Evolutionary conservation across 2,797 vertebrate species (phyloP).

Genomic region (Sebastes cheni): DNA sequence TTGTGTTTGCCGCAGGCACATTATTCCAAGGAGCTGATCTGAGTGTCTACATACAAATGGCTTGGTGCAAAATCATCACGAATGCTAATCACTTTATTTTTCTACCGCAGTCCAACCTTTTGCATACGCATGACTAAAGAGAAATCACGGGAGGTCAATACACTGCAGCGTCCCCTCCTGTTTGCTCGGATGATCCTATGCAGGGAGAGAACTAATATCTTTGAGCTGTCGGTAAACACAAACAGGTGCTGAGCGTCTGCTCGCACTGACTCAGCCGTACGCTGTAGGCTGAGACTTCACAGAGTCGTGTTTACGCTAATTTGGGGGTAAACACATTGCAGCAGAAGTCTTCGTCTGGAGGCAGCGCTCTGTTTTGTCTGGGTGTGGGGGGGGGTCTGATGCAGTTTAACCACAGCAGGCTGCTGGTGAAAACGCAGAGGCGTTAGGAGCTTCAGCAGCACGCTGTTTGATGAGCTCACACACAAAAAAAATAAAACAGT

Average conservation of each 20-base stretch:
- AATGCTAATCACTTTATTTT: slow-evolving; percentile 23
- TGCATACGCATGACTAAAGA: not conserved
- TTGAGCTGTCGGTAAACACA: slow-evolving; percentile 47
- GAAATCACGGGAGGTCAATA: slow-evolving; percentile 17
- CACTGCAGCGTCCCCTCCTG: not conserved
- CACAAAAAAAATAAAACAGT: not conserved
- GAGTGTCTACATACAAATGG: not conserved
- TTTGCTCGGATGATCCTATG: slow-evolving; percentile 1
- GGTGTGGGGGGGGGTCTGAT: not conserved
- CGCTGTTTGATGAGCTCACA: slow-evolving; percentile 29
- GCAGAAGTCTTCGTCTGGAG: slow-evolving; percentile 31
- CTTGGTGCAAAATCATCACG: not conserved
- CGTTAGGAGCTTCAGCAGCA: not conserved
- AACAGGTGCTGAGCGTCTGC: slow-evolving; percentile 64
- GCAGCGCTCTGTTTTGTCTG: slow-evolving; percentile 6
- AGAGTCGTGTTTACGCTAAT: slow-evolving; percentile 52
- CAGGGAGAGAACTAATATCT: slow-evolving; percentile 14
- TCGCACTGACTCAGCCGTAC: slow-evolving; percentile 40
- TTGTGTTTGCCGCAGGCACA: slow-evolving; percentile 23
- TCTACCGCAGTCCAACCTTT: not conserved
- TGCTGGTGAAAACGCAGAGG: not conserved
- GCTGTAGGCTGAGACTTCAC: slow-evolving; percentile 35
- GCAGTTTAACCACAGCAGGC: slow-evolving; percentile 5
- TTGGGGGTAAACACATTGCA: slow-evolving; percentile 54
- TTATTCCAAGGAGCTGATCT: slow-evolving; percentile 9